Conservation (phyloP, 1,140 invertebrate genomes). For the Dinothrombium tinctorium region DNA sequence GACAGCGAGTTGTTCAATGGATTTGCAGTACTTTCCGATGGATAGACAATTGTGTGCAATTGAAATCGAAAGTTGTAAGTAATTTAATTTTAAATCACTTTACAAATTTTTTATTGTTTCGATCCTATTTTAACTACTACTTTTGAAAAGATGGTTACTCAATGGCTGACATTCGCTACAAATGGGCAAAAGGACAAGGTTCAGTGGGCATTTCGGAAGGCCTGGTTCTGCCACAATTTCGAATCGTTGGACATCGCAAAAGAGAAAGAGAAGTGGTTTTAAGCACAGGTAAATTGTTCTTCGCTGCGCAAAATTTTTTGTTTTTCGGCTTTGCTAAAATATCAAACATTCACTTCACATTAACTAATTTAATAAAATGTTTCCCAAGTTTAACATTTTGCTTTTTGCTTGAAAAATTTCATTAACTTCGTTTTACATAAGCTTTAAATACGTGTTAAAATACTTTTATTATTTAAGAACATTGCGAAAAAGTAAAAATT, state of each 20-base stretch:
- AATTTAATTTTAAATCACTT: background rate
- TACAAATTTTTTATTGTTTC: background rate
- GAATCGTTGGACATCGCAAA: slow-evolving; percentile 26
- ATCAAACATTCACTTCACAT: too few relatives aligned
- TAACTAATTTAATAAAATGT: too few relatives aligned
- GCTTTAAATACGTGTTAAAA: too few relatives aligned
- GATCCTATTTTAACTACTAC: background rate
- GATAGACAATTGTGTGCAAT: slow-evolving; percentile 24
- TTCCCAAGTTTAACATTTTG: too few relatives aligned
- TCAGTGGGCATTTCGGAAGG: slow-evolving; percentile 74
- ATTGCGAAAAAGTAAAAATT: too few relatives aligned
- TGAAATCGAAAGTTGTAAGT: slow-evolving; percentile 29
- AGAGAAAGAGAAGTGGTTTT: slow-evolving; percentile 65
- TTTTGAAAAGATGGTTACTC: slow-evolving; percentile 63
- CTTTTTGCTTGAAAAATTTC: too few relatives aligned
- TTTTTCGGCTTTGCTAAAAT: too few relatives aligned
- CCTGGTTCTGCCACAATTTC: slow-evolving; percentile 81
- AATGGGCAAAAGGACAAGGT: slow-evolving; percentile 35
- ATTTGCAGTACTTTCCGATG: slow-evolving; percentile 23
- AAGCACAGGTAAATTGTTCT: slow-evolving; percentile 52
- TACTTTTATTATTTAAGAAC: too few relatives aligned
- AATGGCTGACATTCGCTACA: slow-evolving; percentile 65
- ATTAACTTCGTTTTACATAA: too few relatives aligned
- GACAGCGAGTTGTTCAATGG: slow-evolving; percentile 22
- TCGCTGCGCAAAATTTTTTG: too few relatives aligned